Conservation (phyloP, 2,797 vertebrate genomes). For the Halcyon leucocephala region DNA sequence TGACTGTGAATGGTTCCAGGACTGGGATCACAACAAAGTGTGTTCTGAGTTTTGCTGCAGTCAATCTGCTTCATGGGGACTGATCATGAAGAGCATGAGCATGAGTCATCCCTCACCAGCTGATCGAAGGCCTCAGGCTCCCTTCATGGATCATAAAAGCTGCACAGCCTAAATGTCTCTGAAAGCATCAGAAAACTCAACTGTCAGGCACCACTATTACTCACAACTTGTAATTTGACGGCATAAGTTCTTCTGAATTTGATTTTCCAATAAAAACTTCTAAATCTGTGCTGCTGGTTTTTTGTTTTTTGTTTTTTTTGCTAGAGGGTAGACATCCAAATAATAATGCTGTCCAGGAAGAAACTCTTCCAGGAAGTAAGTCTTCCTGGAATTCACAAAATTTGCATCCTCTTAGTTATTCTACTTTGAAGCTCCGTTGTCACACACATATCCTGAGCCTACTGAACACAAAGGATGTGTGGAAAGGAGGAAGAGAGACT, state of each 20-base stretch:
- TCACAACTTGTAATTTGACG: not conserved
- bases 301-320: not conserved
- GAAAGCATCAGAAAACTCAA: not conserved
- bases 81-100: not conserved
- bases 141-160: not conserved
- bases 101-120: not conserved
- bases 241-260: not conserved
- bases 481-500: not conserved
- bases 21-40: accelerated
- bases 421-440: not conserved
- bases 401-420: not conserved
- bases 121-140: not conserved
- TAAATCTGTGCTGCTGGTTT: not conserved
- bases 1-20: not conserved
- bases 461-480: not conserved
- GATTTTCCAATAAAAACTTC: not conserved
- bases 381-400: not conserved
- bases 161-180: not conserved
- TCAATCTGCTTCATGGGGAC: not conserved
- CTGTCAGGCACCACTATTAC: not conserved
- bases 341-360: not conserved
- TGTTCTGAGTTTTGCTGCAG: not conserved
- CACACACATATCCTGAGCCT: not conserved
- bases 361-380: not conserved
- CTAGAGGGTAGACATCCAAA: not conserved